These are phyloP conservation scores for Tolmerus cingulatus DNA, from an alignment of 2,888 invertebrate genomes.

Conservation along the genomic window DNA sequence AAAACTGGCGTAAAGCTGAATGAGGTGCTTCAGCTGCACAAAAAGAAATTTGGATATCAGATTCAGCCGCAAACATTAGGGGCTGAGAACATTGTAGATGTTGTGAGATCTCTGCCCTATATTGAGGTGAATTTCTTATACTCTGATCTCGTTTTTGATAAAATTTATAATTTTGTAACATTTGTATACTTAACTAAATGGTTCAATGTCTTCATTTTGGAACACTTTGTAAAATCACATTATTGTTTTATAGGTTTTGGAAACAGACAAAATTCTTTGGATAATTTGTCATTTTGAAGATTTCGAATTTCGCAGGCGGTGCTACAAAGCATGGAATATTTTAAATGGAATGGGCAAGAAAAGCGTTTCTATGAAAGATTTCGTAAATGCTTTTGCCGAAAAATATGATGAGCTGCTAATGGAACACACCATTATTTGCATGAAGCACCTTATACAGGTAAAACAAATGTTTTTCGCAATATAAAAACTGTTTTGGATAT, in stretches of 20 bases:
- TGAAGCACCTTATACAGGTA: slow-evolving; percentile 62
- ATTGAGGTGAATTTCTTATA: slow-evolving; percentile 55
- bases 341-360: slow-evolving; percentile 52
- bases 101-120: slow-evolving; percentile 58
- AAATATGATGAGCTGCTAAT: slow-evolving; percentile 55
- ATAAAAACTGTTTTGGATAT: neutral
- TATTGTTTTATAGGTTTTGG: slow-evolving; percentile 51
- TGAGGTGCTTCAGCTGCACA: slow-evolving; percentile 60
- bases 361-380: slow-evolving; percentile 53
- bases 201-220: neutral
- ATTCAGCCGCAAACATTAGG: slow-evolving; percentile 60
- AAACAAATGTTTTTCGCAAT: neutral
- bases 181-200: no score
- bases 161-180: no score
- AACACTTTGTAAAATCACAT: neutral
- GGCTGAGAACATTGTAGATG: slow-evolving; percentile 55
- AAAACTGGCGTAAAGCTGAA: slow-evolving; percentile 58
- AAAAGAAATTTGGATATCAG: slow-evolving; percentile 63
- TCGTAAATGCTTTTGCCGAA: slow-evolving; percentile 55
- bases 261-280: slow-evolving; percentile 57
- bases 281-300: slow-evolving; percentile 61
- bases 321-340: slow-evolving; percentile 58
- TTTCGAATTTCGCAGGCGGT: slow-evolving; percentile 57
- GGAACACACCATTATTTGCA: slow-evolving; percentile 56
- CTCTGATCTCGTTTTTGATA: neutral